These are phyloP conservation scores for Dryadula phaetusa DNA, from an alignment of 2,888 invertebrate species.

Conservation along the genomic window DNA sequence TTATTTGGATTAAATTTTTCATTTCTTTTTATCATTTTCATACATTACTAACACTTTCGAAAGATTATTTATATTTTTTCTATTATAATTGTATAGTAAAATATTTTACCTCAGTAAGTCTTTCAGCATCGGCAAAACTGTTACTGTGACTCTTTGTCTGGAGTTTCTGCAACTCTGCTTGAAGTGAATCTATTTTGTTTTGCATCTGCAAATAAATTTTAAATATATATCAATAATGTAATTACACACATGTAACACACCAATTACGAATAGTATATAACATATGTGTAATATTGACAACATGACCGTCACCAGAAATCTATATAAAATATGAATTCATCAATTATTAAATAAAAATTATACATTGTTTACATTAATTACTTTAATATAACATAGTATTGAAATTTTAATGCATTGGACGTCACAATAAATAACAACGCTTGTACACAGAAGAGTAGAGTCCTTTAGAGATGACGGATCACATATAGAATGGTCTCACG, in stretches of 20 bases:
- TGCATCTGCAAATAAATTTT: slow-evolving; percentile 57
- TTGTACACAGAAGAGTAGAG: background rate
- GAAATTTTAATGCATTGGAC: background rate
- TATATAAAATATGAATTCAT: background rate
- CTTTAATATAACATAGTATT: background rate
- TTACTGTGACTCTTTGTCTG: slow-evolving; percentile 63
- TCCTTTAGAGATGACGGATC: no score
- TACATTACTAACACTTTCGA: no score
- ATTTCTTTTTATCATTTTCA: no score
- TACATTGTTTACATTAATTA: background rate
- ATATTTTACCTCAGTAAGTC: slow-evolving; percentile 64
- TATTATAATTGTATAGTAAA: background rate
- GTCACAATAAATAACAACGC: background rate
- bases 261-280: no score
- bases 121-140: slow-evolving; percentile 72
- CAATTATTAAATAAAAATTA: background rate
- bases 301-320: background rate
- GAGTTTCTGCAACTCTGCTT: slow-evolving; percentile 70
- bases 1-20: no score
- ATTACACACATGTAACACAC: background rate
- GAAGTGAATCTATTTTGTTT: slow-evolving; percentile 78
- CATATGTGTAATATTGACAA: background rate
- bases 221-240: background rate
- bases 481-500: background rate
- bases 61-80: no score